Percentiles rank a stretch among this genome's conserved stretches.
Conservation (phyloP, 1,140 invertebrate species). For the Campoletis sonorensis region DNA sequence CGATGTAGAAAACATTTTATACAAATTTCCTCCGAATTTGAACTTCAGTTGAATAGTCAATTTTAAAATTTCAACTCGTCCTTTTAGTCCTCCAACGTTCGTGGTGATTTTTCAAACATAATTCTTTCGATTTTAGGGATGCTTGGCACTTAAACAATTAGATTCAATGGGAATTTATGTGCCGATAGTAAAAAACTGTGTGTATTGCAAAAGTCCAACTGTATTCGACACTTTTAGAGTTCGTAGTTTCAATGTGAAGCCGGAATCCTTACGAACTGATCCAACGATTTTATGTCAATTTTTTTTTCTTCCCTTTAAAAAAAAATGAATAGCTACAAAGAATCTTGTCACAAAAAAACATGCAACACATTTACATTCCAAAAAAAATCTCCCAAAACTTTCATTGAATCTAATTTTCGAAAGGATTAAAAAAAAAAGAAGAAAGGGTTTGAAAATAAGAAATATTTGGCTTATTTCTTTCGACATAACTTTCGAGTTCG, state of each 20-base stretch:
- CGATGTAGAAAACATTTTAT: too few species aligned
- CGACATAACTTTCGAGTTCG: neutral
- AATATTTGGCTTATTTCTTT: neutral
- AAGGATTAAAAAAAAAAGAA: neutral
- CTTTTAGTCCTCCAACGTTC: too few species aligned
- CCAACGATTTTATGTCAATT: neutral
- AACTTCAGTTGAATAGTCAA: too few species aligned
- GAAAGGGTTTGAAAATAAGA: neutral
- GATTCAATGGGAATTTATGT: neutral
- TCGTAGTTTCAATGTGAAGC: too few species aligned
- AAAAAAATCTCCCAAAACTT: neutral
- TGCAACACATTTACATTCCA: neutral
- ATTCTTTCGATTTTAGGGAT: neutral
- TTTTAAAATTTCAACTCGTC: too few species aligned
- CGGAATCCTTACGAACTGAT: too few species aligned
- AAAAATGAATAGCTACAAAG: neutral
- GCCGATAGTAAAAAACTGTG: too few species aligned
- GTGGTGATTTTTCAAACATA: too few species aligned
- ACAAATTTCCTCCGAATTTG: too few species aligned
- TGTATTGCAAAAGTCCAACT: too few species aligned
- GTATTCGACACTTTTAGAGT: too few species aligned
- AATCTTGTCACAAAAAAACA: neutral
- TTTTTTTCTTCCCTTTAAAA: neutral
- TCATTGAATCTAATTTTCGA: neutral
- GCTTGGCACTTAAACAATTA: neutral